phyloP scores from a whole-genome alignment of 2,113 vertebrate genomes.

The Clarias gariepinus region DNA sequence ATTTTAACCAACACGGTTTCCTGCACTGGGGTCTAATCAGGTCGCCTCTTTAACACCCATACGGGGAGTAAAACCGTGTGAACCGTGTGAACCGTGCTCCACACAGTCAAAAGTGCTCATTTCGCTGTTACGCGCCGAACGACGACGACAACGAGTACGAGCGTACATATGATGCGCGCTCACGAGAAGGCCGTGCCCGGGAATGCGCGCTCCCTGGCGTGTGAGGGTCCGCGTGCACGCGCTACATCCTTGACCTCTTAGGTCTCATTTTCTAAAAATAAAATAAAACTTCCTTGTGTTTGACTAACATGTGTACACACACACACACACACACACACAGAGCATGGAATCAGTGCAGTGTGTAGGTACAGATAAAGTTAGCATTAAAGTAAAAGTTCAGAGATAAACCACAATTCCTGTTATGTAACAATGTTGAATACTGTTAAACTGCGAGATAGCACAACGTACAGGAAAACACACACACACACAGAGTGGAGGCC shows the following conservation, averaged over 20 bases:
- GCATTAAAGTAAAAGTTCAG: not conserved
- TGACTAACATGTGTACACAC: not conserved
- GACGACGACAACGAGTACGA: slow-evolving; percentile 40
- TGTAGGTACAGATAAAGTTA: not conserved
- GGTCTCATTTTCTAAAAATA: slow-evolving; percentile 7
- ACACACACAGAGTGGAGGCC: not conserved
- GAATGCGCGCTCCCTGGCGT: slow-evolving; percentile 10
- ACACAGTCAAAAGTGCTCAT: slow-evolving; percentile 16
- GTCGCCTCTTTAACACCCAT: not conserved
- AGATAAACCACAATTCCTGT: not conserved
- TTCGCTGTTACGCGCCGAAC: slow-evolving; percentile 16
- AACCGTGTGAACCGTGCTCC: not conserved
- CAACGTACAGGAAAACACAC: not conserved
- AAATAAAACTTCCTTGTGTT: not conserved
- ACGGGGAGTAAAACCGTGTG: not conserved
- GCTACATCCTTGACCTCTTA: slow-evolving; percentile 42
- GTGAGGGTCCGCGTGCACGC: not conserved
- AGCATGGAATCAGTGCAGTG: not conserved
- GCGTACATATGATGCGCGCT: slow-evolving; percentile 39
- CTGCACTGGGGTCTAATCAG: not conserved
- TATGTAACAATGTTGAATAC: not conserved
- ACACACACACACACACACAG: not conserved
- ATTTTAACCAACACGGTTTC: not conserved
- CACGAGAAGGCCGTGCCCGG: slow-evolving; percentile 45
- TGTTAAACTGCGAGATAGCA: no score